Base-by-base conservation (phyloP, 2,888 invertebrate species). In the Tinea trinotella region DNA sequence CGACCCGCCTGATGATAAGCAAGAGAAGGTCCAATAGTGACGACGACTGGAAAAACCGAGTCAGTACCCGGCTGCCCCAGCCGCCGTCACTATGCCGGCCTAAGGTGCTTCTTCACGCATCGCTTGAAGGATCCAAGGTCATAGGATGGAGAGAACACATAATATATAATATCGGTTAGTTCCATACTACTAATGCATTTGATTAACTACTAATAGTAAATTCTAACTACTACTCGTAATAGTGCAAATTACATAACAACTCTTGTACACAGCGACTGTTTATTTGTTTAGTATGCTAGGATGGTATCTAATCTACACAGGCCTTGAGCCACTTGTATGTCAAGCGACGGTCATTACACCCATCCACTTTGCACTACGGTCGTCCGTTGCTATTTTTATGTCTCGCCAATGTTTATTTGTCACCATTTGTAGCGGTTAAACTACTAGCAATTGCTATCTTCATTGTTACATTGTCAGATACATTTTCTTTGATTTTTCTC, bases 271-370 rank as follows among this genome's bases (percentile, higher is more conserved):
- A 20, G 24, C 7, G 46, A 50, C 6, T 50, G 24, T 50, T 50
- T 50, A 50, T 50, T 50, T 50, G 50, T 24, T 50, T 20, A 20
- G 40, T 53, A 53, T 53, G 36, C 53, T 12, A 40, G 34, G 66
- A 64, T 68, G 70, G 78, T 83, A 84, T 84, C 83, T 83, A 83
- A 84, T 84, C 84, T 78, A 67, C 63, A 59, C 71, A 68, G 81
- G 73, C 85, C 85, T 84, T 85, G 85, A 76, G 82, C 83, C 69
- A 72, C 74, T 81, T 81, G 75, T 81, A 74, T 84, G 84, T 83
- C 84, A 83, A 76, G 70, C 70, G 68, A 64, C 82, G 85, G 84
- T 84, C 83, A 76, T 80, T 84, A 40, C 76, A 68, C 76, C 83
- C 69, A 69, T 58, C 61, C 63, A 63, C 67, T 35, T 6, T 68